Evolutionary conservation across 2,797 vertebrate genomes (phyloP), one percentile per base, ranked within the genome.

Genomic region (Sus cebifrons): DNA sequence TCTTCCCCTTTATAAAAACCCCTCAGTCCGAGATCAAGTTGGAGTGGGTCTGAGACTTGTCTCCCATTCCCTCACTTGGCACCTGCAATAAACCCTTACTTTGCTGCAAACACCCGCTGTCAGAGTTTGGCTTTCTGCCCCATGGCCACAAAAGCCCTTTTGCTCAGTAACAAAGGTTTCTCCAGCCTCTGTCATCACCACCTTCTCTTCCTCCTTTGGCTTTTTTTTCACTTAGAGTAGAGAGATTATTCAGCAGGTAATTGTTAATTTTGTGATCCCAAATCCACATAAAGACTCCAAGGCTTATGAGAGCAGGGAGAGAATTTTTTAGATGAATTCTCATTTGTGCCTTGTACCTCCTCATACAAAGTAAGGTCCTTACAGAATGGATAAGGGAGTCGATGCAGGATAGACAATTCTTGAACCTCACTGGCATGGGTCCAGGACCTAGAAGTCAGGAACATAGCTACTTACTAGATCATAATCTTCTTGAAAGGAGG

Each of bases 401-500:
- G 49, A 86, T 5, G 14, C 6, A 32, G 16, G 75, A 81, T 9
- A 65, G n/a, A 73, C 5, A 74, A 18, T 23, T 40, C 23, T 77
- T 36, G 40, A 77, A 36, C 17, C 23, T 88, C 52, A 2, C 13
- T 58, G 62, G 54, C 23, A 27, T 3, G 62, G 25, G 0, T 15
- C 29, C 62, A 64, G 40, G 49, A 67, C 75, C 36, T 36, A 29
- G 65, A 7, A 29, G 8, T 44, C 54, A 94, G 52, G 25, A 90
- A 32, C 29, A 75, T 6, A 77, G 11, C 73, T 52, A 25, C 29
- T 58, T 62, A 36, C 27, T 82, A 81, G 81, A 77, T 64, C 74
- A 68, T 25, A 74, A 25, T 70, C 25, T 67, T 70, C 25, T 67
- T 88, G 25, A 96, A 95, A 82, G n/a, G 8, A 85, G n/a, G 29